phyloP scores from a whole-genome alignment of 2,888 invertebrate species.

The Crematogaster levior region DNA sequence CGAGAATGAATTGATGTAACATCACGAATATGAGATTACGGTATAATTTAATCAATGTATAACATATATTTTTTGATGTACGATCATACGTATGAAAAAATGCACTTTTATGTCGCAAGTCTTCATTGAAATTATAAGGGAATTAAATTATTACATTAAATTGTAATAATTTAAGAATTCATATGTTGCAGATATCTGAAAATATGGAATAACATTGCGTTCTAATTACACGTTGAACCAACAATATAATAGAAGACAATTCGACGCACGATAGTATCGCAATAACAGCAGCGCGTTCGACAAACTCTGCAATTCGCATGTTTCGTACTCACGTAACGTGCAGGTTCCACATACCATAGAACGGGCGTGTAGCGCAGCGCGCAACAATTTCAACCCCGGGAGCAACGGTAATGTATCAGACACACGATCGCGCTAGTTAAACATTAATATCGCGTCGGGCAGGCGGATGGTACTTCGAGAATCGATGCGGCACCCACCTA shows the following conservation, averaged over 20 bases:
- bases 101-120: neutral
- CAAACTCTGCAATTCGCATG: conserved; percentile 30
- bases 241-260: conserved; percentile 23
- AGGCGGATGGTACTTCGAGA: conserved; percentile 37
- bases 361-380: conserved; percentile 24
- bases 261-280: conserved; percentile 6
- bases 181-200: neutral
- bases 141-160: too few species aligned
- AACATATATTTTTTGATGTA: neutral
- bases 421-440: conserved; percentile 53
- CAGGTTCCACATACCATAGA: neutral
- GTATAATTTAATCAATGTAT: neutral
- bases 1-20: neutral
- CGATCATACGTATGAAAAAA: neutral
- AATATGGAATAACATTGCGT: neutral
- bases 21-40: neutral
- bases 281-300: conserved; percentile 26
- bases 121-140: neutral
- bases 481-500: conserved; percentile 39
- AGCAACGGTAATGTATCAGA: conserved; percentile 50
- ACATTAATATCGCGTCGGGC: conserved; percentile 47
- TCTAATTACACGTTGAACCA: neutral
- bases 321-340: conserved; percentile 4
- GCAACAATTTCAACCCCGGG: conserved; percentile 42
- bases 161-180: neutral